Evolutionary conservation across 2,888 invertebrate species (phyloP).

Genomic region (Chrysotoxum bicinctum): DNA sequence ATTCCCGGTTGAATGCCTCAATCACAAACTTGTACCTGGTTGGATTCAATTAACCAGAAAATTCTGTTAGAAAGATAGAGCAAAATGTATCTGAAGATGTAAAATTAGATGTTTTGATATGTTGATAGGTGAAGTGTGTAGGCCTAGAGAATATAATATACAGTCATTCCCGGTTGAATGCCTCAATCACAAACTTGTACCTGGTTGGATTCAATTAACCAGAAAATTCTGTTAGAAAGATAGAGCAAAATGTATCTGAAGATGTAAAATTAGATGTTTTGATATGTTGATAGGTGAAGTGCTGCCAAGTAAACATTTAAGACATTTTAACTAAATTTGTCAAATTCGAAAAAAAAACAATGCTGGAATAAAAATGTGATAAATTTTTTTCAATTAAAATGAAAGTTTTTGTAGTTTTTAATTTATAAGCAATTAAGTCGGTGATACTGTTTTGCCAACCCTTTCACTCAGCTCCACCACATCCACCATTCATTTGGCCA

Average conservation of each 20-base stretch:
- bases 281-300: too few relatives aligned
- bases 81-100: too few relatives aligned
- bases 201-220: neutral
- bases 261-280: too few relatives aligned
- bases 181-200: neutral
- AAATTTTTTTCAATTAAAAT: too few relatives aligned
- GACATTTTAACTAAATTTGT: neutral
- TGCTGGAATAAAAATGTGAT: too few relatives aligned
- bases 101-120: too few relatives aligned
- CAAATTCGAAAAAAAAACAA: neutral
- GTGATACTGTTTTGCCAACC: neutral
- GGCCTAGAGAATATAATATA: neutral
- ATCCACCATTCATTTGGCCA: constrained; percentile 67
- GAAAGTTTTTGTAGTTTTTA: neutral
- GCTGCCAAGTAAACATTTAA: neutral
- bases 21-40: neutral
- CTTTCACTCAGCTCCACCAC: neutral
- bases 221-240: neutral
- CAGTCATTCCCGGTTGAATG: neutral
- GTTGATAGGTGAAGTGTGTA: too few relatives aligned
- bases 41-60: neutral
- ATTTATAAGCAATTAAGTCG: neutral
- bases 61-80: neutral
- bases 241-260: too few relatives aligned
- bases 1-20: neutral